Conservation (phyloP, 1,140 invertebrate species). For the Drosophila obscura region DNA sequence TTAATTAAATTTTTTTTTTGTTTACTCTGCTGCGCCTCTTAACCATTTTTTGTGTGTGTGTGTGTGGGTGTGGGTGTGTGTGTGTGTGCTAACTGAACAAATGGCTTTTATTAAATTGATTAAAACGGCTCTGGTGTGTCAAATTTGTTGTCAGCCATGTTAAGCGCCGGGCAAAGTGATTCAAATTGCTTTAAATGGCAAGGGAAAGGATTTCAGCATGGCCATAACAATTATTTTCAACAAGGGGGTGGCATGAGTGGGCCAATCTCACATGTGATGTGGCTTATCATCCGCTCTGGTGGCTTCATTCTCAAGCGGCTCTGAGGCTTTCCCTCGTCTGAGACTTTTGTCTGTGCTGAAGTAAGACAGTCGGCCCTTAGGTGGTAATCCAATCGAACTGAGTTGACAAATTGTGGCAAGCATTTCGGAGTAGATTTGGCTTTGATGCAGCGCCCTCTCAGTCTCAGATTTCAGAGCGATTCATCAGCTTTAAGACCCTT, state of each 20-base stretch:
- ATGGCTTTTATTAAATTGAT: constrained; percentile 81
- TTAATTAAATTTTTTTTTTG: constrained; percentile 71
- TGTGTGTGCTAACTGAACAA: constrained; percentile 67
- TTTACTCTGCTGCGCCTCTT: constrained; percentile 32
- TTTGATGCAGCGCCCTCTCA: too few species aligned
- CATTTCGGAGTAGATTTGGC: too few species aligned
- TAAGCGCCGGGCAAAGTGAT: constrained; percentile 73
- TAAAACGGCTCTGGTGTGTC: constrained; percentile 75
- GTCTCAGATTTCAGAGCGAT: too few species aligned
- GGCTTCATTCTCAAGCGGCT: constrained; percentile 4
- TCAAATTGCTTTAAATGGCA: constrained; percentile 75
- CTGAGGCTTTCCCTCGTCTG: too few species aligned
- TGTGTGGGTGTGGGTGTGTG: constrained; percentile 16
- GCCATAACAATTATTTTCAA: constrained; percentile 76
- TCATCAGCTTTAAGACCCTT: too few species aligned
- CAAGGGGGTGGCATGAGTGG: constrained; percentile 35
- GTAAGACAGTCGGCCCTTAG: too few species aligned
- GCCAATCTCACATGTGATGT: constrained; percentile 4
- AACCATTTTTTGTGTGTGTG: constrained; percentile 46
- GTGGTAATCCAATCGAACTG: too few species aligned
- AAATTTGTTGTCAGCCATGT: constrained; percentile 75
- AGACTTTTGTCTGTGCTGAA: too few species aligned
- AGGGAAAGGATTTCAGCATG: constrained; percentile 56
- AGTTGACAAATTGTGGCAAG: too few species aligned
- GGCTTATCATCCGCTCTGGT: constrained; percentile 1